A percentile compares a stretch with the other conserved stretches of the same genome.
These are phyloP conservation scores for Aurelia sp. DNA, from an alignment of 30 jellyfish, hydroid and myxozoan species.

Conservation along the genomic window DNA sequence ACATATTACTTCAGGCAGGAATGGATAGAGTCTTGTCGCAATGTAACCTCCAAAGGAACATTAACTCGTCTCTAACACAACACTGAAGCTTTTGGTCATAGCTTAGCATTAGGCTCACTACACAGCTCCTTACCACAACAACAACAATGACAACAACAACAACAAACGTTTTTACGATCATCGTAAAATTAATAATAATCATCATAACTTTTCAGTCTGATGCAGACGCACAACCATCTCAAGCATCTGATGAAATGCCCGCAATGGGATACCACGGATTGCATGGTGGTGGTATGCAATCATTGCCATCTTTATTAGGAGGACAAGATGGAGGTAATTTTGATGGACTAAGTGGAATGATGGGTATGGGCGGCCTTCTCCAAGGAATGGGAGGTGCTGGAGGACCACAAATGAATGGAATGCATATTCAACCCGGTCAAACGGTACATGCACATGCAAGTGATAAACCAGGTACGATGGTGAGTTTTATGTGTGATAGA, in stretches of 20 bases:
- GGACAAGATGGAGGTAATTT: slow-evolving; percentile 2
- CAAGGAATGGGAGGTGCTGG: slow-evolving; percentile 25
- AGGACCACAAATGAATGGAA: not conserved
- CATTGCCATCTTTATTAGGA: slow-evolving; percentile 11
- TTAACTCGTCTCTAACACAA: too few relatives aligned
- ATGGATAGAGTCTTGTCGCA: too few relatives aligned
- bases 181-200: too few relatives aligned
- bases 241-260: slow-evolving; percentile 79
- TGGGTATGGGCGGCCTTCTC: slow-evolving; percentile 30
- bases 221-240: slow-evolving; percentile 71
- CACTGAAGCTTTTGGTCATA: too few relatives aligned
- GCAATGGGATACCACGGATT: slow-evolving; percentile 37
- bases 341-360: slow-evolving; percentile 3
- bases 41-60: too few relatives aligned
- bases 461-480: slow-evolving; percentile 67
- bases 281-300: slow-evolving; percentile 12
- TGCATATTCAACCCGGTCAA: slow-evolving; percentile 63
- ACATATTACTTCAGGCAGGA: too few relatives aligned
- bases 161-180: too few relatives aligned
- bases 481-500: too few relatives aligned
- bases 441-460: slow-evolving; percentile 96
- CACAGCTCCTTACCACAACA: too few relatives aligned
- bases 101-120: too few relatives aligned
- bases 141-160: too few relatives aligned
- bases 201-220: not conserved